phyloP scores from a whole-genome alignment of 2,888 invertebrate genomes.

The Trachelus troglodyta region DNA sequence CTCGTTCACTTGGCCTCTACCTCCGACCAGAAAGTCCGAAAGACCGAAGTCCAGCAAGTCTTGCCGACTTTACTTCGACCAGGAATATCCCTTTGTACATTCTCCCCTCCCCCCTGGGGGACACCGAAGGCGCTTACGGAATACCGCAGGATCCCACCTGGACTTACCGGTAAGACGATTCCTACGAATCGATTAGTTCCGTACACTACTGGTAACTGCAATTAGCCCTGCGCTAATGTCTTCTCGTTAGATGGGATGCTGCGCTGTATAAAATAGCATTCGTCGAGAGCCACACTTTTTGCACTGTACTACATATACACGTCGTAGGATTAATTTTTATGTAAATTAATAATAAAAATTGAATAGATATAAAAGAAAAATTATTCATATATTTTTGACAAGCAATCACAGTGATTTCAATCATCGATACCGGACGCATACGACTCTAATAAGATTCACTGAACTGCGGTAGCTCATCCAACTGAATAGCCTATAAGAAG shows the following conservation, averaged over 20 bases:
- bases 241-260: constrained; percentile 43
- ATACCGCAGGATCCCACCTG: background rate
- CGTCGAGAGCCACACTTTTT: background rate
- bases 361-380: background rate
- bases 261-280: background rate
- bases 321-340: background rate
- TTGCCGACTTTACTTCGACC: background rate
- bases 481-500: background rate
- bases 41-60: background rate
- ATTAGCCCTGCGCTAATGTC: constrained; percentile 56
- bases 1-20: background rate
- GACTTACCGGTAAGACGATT: constrained; percentile 30
- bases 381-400: background rate
- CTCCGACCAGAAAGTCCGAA: background rate
- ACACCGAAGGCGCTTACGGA: background rate
- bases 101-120: no score
- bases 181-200: constrained; percentile 52
- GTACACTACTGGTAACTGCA: constrained; percentile 50
- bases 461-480: background rate
- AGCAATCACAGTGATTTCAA: background rate
- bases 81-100: background rate
- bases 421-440: background rate
- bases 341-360: background rate
- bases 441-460: background rate
- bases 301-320: no score